These are phyloP conservation scores for Monochamus saltuarius DNA, from an alignment of 1,140 invertebrate species.

Conservation along the genomic window DNA sequence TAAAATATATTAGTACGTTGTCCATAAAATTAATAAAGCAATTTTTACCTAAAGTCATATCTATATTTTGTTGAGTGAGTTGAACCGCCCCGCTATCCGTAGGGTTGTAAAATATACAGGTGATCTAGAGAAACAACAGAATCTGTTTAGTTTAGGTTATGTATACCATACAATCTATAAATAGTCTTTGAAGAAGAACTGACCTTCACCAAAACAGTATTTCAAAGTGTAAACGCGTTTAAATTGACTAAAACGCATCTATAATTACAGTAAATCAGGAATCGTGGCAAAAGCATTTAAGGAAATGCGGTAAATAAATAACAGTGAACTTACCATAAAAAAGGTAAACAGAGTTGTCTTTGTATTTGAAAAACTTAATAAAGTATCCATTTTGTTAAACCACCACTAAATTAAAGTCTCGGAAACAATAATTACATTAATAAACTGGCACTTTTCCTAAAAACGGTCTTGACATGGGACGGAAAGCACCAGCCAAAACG, in stretches of 20 bases:
- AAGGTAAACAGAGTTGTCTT: slow-evolving; percentile 8
- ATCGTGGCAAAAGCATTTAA: too few relatives aligned
- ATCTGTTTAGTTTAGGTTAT: background rate
- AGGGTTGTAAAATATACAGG: slow-evolving; percentile 65
- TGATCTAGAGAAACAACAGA: slow-evolving; percentile 58
- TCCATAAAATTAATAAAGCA: background rate
- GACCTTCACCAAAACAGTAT: too few relatives aligned
- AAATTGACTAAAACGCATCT: too few relatives aligned
- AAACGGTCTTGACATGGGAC: background rate
- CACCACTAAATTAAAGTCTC: background rate
- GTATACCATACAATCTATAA: too few relatives aligned
- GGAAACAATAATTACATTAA: slow-evolving; percentile 6
- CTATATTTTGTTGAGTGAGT: slow-evolving; percentile 76
- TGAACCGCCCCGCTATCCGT: slow-evolving; percentile 74
- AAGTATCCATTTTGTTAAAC: slow-evolving; percentile 7
- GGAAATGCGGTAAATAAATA: too few relatives aligned
- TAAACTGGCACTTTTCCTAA: slow-evolving; percentile 1
- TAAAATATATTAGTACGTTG: slow-evolving; percentile 12
- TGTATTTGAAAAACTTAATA: background rate
- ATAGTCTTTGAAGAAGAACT: too few relatives aligned
- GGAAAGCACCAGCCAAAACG: slow-evolving; percentile 12
- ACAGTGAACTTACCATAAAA: slow-evolving; percentile 11
- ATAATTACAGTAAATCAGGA: too few relatives aligned
- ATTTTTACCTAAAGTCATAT: slow-evolving; percentile 74
- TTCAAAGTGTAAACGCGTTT: too few relatives aligned